These are phyloP conservation scores for Malacoctenus gilli DNA, from an alignment of 2,797 vertebrate genomes.

Conservation along the genomic window DNA sequence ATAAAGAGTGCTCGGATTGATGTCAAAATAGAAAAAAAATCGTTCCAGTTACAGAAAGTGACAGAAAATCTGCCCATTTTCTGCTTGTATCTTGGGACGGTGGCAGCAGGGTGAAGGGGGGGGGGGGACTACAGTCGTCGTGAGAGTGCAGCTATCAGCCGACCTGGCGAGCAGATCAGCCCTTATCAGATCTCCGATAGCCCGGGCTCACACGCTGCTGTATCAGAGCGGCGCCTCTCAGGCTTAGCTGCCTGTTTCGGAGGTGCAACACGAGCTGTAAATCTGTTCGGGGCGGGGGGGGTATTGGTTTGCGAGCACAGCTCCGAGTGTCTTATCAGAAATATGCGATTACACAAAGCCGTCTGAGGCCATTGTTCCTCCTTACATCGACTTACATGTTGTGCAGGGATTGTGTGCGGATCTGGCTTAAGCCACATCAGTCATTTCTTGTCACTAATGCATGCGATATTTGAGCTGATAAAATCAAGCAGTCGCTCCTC, in stretches of 20 bases:
- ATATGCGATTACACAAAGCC: constrained; percentile 55
- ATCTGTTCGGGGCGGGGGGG: constrained; percentile 47
- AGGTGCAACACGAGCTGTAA: constrained; percentile 32
- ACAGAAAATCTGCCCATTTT: background rate
- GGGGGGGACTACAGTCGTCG: constrained; percentile 3
- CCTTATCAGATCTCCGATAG: constrained; percentile 51
- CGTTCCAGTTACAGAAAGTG: background rate
- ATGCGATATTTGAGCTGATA: constrained; percentile 26
- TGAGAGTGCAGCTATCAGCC: constrained; percentile 29
- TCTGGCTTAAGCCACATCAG: constrained; percentile 50
- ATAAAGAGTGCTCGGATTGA: background rate
- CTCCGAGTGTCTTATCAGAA: constrained; percentile 58
- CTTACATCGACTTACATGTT: constrained; percentile 34
- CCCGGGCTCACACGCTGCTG: constrained; percentile 27
- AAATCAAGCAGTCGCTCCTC: constrained; percentile 22
- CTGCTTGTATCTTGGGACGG: constrained; percentile 14
- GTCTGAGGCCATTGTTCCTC: constrained; percentile 37
- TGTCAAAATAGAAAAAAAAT: background rate
- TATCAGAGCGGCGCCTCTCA: constrained; percentile 3
- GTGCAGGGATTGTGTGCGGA: constrained; percentile 25
- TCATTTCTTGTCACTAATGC: constrained; percentile 40
- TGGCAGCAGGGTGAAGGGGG: too few species aligned
- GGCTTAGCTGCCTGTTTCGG: constrained; percentile 24
- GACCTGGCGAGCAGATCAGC: constrained; percentile 41
- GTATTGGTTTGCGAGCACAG: constrained; percentile 31